Evolutionary conservation across 2,797 vertebrate species (phyloP), one percentile per base, ranked within the genome.

Genomic region (Arvicola amphibius): DNA sequence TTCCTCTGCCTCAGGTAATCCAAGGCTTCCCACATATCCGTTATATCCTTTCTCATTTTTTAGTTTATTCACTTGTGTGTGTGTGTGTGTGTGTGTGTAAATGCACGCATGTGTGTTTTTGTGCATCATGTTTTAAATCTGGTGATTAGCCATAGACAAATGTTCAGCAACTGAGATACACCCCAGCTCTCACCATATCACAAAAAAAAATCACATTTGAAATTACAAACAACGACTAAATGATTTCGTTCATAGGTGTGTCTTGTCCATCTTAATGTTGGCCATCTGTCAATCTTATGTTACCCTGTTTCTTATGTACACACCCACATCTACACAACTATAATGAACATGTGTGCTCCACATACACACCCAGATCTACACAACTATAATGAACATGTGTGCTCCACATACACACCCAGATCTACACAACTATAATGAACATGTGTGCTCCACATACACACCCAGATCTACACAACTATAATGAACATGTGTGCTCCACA

Each of bases 331-430:
- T 43, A 81, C 25, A 81, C 27, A 63, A 14, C 2, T 59, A 13
- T 63, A n/a, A 88, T 53, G 17, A 37, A 73, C 67, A 43, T 53
- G 2, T 69, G 3, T 29, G 27, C 5, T 23, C 16, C 0, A 1
- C 74, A 48, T 0, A 37, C 14, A 37, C 3, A 0, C 2, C 43
- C 1, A 51, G 25, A 48, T 91, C 10, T 43, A 81, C 25, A 81
- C 27, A 63, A 14, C 2, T 59, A 13, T 63, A n/a, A 88, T 53
- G 17, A 37, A 73, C 67, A 43, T 53, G n/a, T n/a, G n/a, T n/a
- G n/a, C n/a, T n/a, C n/a, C n/a, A n/a, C n/a, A n/a, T 32, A 37
- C 14, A 37, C 3, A 0, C 2, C 43, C 1, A 51, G 25, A 48
- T 91, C 10, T 43, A 81, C 25, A 81, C 27, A 63, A 14, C 2